These are phyloP conservation scores for Heliornis fulica DNA, from an alignment of 2,113 vertebrate genomes.

Conservation along the genomic window DNA sequence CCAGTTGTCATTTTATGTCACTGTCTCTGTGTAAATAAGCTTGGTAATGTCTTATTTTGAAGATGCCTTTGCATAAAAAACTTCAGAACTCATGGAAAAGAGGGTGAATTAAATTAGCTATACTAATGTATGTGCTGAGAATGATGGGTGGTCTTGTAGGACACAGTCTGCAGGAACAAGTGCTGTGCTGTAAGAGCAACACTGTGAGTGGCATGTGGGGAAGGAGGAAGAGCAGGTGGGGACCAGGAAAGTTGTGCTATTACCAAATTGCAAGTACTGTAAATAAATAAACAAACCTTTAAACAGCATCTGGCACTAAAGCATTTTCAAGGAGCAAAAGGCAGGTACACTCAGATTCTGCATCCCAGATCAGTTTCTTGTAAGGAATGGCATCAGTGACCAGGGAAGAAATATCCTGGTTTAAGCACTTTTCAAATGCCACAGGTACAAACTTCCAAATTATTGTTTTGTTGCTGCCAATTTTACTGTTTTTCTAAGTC, in stretches of 20 bases:
- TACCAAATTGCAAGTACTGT: background rate
- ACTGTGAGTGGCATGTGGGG: background rate
- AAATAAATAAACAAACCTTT: background rate
- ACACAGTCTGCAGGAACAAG: background rate
- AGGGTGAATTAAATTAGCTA: background rate
- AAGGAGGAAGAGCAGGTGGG: background rate
- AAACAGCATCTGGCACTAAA: background rate
- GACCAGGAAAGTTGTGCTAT: background rate
- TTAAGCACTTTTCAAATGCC: background rate
- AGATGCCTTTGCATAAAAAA: background rate
- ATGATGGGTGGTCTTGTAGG: background rate
- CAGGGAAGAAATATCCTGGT: background rate
- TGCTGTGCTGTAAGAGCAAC: background rate
- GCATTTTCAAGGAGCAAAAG: background rate
- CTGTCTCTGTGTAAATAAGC: conserved; percentile 19
- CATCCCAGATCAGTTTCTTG: background rate
- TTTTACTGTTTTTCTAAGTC: background rate
- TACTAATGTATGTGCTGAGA: background rate
- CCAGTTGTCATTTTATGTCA: background rate
- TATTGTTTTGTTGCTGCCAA: too few relatives aligned
- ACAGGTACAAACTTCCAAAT: background rate
- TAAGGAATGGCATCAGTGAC: background rate
- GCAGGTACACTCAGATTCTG: background rate
- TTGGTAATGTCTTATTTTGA: background rate
- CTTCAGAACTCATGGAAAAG: background rate